phyloP scores from a whole-genome alignment of 2,797 vertebrate genomes.

The Pantherophis alleghaniensis region DNA sequence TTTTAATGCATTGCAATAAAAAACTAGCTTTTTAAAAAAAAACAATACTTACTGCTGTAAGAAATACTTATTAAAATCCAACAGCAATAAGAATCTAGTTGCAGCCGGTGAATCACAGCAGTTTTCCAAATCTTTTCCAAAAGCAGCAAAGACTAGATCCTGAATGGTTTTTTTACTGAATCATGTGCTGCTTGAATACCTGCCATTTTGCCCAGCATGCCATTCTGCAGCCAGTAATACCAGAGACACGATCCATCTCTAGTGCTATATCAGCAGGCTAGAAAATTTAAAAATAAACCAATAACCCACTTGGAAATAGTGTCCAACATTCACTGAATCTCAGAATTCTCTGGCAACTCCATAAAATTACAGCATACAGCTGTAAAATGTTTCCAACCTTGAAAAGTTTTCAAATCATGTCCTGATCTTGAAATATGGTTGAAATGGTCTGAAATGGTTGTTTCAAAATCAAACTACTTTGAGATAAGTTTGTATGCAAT shows the following conservation, averaged over 20 bases:
- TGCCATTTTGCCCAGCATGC: background rate
- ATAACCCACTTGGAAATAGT: background rate
- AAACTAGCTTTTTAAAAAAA: background rate
- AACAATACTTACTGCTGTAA: background rate
- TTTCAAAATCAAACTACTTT: background rate
- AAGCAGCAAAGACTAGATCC: background rate
- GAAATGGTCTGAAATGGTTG: background rate
- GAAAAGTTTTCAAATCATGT: background rate
- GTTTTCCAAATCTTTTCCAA: background rate
- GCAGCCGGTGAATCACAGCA: background rate
- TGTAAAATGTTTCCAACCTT: background rate
- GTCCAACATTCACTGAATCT: background rate
- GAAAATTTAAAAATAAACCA: background rate
- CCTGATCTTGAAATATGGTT: background rate
- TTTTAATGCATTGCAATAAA: background rate
- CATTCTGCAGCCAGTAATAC: background rate
- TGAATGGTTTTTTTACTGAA: background rate
- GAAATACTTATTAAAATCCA: background rate
- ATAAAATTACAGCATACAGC: background rate
- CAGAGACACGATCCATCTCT: background rate
- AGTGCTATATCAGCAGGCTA: background rate
- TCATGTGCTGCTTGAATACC: background rate
- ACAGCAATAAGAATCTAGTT: background rate
- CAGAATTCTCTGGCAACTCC: background rate
- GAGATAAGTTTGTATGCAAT: background rate